phyloP scores from a whole-genome alignment of 2,888 invertebrate genomes.

The Iphiclides podalirius region DNA sequence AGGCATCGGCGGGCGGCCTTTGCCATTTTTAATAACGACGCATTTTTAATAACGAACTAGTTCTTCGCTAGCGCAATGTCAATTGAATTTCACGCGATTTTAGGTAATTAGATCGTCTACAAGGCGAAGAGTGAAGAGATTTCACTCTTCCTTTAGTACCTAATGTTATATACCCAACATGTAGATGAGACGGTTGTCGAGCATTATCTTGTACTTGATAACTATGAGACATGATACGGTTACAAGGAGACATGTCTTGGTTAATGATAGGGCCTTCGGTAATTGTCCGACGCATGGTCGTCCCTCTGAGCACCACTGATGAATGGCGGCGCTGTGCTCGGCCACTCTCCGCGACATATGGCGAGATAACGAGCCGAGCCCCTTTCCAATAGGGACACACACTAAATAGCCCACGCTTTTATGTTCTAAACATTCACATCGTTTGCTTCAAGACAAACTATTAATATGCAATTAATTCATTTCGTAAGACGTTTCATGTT shows the following conservation, averaged over 20 bases:
- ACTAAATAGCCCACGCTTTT: constrained; percentile 1
- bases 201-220: too few relatives aligned
- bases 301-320: constrained; percentile 15
- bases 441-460: not conserved
- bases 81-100: too few relatives aligned
- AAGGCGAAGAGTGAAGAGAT: too few relatives aligned
- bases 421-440: constrained; percentile 14
- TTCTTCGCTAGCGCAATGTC: too few relatives aligned
- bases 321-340: constrained; percentile 19
- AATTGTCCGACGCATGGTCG: constrained; percentile 12
- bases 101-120: too few relatives aligned
- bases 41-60: constrained; percentile 24
- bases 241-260: constrained; percentile 2
- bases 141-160: too few relatives aligned
- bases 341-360: constrained; percentile 18
- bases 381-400: constrained; percentile 6
- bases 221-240: not conserved
- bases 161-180: too few relatives aligned
- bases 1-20: constrained; percentile 27
- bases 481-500: not conserved
- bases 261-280: constrained; percentile 14
- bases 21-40: constrained; percentile 37
- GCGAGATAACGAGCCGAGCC: constrained; percentile 20
- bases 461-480: not conserved
- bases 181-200: too few relatives aligned